phyloP scores from a whole-genome alignment of 2,797 vertebrate species.

The Lates japonicus region DNA sequence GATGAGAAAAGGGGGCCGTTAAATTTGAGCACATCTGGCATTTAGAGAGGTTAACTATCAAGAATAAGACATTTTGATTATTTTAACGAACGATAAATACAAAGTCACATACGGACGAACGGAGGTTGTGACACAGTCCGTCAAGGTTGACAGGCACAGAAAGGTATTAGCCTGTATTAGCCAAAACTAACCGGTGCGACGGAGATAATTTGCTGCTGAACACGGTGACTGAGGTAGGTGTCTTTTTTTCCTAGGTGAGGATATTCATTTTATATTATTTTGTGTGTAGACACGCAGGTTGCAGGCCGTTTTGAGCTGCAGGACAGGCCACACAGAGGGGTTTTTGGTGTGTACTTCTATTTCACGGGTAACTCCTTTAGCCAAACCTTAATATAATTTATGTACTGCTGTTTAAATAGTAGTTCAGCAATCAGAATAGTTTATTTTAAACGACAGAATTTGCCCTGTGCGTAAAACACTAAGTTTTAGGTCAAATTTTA shows the following conservation, averaged over 20 bases:
- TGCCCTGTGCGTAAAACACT: neutral
- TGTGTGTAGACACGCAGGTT: neutral
- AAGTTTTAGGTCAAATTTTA: conserved; percentile 2
- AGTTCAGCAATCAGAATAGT: neutral
- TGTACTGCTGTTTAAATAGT: neutral
- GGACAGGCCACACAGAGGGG: neutral
- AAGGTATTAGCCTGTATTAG: neutral
- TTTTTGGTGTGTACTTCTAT: neutral
- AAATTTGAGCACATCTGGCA: rapidly evolving
- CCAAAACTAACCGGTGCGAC: neutral
- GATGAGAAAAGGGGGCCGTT: neutral
- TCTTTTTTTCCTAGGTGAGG: neutral
- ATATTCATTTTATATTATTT: neutral
- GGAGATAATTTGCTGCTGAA: neutral
- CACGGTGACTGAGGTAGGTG: neutral
- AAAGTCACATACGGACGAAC: neutral
- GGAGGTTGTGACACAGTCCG: neutral
- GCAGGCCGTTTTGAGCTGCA: neutral
- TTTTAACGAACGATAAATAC: conserved; percentile 2
- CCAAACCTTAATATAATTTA: neutral
- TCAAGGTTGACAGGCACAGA: neutral
- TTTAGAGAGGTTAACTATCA: neutral
- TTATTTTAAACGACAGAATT: neutral
- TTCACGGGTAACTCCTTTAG: neutral
- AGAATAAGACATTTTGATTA: neutral